Base-by-base conservation (phyloP, 2,888 invertebrate genomes). In the Alsophila aescularia region DNA sequence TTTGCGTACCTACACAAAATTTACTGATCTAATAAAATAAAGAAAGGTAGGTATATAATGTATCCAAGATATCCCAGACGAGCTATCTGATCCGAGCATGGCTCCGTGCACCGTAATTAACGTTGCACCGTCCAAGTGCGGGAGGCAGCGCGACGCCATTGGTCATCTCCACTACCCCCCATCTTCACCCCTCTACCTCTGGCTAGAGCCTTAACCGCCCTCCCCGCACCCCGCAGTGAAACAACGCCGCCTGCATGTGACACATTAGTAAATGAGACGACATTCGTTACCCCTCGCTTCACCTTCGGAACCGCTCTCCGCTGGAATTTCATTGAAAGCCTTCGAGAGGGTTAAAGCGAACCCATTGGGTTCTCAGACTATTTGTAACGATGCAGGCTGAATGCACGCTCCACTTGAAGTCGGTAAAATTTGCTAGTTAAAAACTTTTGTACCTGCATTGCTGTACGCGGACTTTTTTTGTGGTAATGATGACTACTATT, bases 241-340 rank as follows among this genome's bases (percentile, higher is more conserved):
- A 90, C 89, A 90, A 88, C 90, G 80, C 85, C 87, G 90, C 84
- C 86, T 92, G 92, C 87, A 85, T 91, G 90, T 90, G 92, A 92
- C 92, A 92, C 90, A 92, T 92, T 92, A 92, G 92, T 92, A 92
- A 90, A 92, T 92, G 92, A 92, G 91, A 85, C 85, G 78, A 87
- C 91, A 92, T 92, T 91, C 90, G 90, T 92, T 91, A 92, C 84
- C 78, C 85, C 83, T 43, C 65, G 67, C 66, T 24, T 49, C 56
- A 60, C 60, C 62, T 58, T 52, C 73, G 39, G 34, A 52, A 44
- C 44, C 85, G 83, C 83, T 5, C 85, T 85, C 83, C 88, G 84
- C 82, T 62, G 67, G 87, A 87, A 87, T 89, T 91, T 76, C 81
- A 75, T 81, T 74, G 77, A 70, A 79, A 78, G 66, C 69, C 67